Base-by-base conservation (phyloP, 2,797 vertebrate genomes). In the Sebastes goodei region DNA sequence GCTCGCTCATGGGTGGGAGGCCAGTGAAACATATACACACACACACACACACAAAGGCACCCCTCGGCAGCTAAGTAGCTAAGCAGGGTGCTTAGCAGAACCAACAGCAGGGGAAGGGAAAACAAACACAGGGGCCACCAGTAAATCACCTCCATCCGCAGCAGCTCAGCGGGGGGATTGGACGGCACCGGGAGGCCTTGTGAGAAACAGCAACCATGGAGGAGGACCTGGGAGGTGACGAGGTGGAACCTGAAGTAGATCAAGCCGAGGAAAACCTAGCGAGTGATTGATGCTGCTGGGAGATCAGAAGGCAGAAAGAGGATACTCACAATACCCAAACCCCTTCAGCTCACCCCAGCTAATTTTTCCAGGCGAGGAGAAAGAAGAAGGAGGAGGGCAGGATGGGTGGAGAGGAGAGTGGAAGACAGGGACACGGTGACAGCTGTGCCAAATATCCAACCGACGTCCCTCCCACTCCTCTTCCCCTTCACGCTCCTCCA, bases 81-180 rank as follows among this genome's bases (percentile, higher is more conserved):
- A 93, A 95, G 89, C 90, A 79, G 87, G 87, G 88, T 57, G 88
- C 93, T 94, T 93, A 91, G 86, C 78, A 92, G 93, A 89, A 88
- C 77, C 89, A 94, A 93, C 91, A 93, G 87, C 84, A 84, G 81
- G 63, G 70, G 75, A 85, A 90, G 89, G 76, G 75, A 93, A 94
- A 93, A 92, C 91, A 94, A 94, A 94, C 88, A 93, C 66, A 78
- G 92, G 82, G 92, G 90, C 92, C 88, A 88, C 77, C 82, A 85
- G 83, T 92, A 93, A 94, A 93, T 92, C 92, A 91, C 90, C 88
- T 92, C 89, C 89, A 88, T 94, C 92, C 83, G 80, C 86, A 87
- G 89, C 60, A 75, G 84, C 89, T 93, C 90, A 89, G 78, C 10
- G 2, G 84, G 46, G 89, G 89, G 86, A 87, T 86, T 81, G 88